Conservation (phyloP, 2,797 vertebrate species). For the Pygocentrus nattereri region DNA sequence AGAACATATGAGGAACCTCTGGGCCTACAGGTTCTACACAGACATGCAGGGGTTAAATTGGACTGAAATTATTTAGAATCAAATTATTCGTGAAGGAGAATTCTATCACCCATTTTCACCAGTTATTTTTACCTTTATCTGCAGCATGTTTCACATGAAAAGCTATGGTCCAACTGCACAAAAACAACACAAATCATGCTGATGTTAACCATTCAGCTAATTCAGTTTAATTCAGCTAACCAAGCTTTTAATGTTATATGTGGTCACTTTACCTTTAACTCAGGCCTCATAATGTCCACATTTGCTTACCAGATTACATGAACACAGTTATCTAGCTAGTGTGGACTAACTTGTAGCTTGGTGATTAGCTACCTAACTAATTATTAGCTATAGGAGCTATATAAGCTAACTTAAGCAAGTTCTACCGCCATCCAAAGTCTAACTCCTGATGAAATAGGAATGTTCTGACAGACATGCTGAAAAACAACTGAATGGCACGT, state of each 20-base stretch:
- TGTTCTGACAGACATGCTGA: background rate
- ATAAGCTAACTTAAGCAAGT: background rate
- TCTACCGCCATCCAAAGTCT: background rate
- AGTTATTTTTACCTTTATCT: background rate
- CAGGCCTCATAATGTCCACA: background rate
- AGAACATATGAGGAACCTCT: conserved; percentile 34
- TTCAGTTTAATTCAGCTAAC: background rate
- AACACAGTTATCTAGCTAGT: background rate
- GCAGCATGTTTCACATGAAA: no score
- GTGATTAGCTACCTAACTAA: background rate
- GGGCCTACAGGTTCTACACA: conserved; percentile 18
- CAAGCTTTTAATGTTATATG: background rate
- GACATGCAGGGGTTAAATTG: background rate
- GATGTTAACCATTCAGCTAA: background rate
- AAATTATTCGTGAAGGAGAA: background rate
- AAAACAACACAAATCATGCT: background rate
- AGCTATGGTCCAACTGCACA: no score
- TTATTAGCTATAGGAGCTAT: no score
- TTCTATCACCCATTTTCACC: background rate
- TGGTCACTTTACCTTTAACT: background rate
- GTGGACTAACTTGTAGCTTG: background rate
- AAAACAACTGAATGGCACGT: background rate
- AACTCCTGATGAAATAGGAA: background rate
- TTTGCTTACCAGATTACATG: background rate
- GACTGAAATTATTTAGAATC: background rate